Evolutionary conservation across 2,113 vertebrate genomes (phyloP).

Genomic region (Siniperca knerii): DNA sequence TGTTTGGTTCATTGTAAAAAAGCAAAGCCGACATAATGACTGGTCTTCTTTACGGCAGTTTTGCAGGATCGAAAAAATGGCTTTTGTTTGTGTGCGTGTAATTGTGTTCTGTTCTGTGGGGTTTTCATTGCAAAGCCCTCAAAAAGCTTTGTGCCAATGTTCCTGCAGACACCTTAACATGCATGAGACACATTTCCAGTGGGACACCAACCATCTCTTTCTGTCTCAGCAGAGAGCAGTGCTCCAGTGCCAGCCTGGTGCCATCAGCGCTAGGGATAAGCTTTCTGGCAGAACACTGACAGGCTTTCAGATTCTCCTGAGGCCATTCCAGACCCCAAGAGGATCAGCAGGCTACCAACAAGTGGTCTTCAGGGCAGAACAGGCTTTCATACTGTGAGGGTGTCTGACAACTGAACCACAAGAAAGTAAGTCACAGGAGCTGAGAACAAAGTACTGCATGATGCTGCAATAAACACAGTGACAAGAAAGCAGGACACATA

Average conservation of each 20-base stretch:
- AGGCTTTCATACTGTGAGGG: conserved; percentile 38
- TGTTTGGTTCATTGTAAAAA: too few species aligned
- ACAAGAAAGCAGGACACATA: not conserved
- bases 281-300: conserved; percentile 62
- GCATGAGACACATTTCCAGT: conserved; percentile 69
- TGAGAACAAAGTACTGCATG: not conserved
- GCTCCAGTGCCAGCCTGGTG: conserved; percentile 58
- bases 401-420: conserved; percentile 46
- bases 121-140: conserved; percentile 6
- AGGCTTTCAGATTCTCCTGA: conserved; percentile 64
- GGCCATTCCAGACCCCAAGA: conserved; percentile 56
- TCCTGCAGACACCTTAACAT: conserved; percentile 56
- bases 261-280: conserved; percentile 61
- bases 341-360: conserved; percentile 65
- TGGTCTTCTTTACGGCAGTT: too few species aligned
- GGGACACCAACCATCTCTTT: conserved; percentile 57
- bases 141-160: conserved; percentile 31
- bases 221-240: conserved; percentile 54
- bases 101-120: not conserved
- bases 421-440: conserved; percentile 50
- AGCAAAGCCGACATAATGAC: too few species aligned
- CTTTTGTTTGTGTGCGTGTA: not conserved
- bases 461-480: too few species aligned
- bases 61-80: too few species aligned
- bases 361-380: conserved; percentile 62